phyloP scores from a whole-genome alignment of 2,797 vertebrate genomes.

The Chromobotia macracanthus region DNA sequence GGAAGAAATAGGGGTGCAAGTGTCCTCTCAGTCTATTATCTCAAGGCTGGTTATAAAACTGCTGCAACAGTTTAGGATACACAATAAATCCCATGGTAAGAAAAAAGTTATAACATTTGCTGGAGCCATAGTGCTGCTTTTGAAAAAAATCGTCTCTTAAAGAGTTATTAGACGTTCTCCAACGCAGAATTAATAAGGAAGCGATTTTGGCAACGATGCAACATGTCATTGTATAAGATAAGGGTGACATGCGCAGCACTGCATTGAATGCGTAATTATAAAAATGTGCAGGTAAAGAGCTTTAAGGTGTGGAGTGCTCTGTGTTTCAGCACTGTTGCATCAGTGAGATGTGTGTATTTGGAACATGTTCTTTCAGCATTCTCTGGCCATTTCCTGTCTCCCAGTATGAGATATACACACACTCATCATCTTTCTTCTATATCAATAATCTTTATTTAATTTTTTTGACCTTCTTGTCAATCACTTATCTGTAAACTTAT shows the following conservation, averaged over 20 bases:
- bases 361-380: neutral
- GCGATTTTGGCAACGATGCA: neutral
- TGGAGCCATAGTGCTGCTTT: neutral
- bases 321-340: neutral
- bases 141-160: neutral
- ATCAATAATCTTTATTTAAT: conserved; percentile 28
- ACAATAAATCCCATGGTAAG: neutral
- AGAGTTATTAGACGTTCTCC: neutral
- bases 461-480: conserved; percentile 65
- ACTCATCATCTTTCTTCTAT: neutral
- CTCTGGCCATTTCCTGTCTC: neutral
- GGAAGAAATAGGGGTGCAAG: neutral
- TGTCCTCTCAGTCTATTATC: conserved; percentile 12
- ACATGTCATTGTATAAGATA: neutral
- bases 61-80: conserved; percentile 11
- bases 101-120: neutral
- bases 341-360: neutral
- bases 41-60: conserved; percentile 11
- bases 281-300: neutral
- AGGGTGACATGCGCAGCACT: neutral
- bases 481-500: conserved; percentile 62
- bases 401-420: neutral
- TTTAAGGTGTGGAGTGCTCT: neutral
- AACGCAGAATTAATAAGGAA: neutral
- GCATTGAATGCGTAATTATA: neutral